Evolutionary conservation across 2,113 vertebrate species (phyloP).

Genomic region (Neoarius graeffei): DNA sequence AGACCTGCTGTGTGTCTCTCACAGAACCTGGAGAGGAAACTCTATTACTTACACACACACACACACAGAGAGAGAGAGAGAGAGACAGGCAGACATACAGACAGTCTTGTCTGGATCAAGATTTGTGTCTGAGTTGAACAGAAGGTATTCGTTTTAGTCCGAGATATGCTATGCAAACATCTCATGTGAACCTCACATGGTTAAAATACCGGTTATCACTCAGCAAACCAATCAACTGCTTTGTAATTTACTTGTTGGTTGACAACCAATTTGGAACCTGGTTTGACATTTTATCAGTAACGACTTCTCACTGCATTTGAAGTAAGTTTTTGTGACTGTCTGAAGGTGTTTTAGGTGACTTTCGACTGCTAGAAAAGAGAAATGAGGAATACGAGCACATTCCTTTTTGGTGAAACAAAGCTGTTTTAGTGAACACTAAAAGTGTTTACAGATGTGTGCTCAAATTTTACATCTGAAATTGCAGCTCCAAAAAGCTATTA

Average conservation of each 20-base stretch:
- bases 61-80: background rate
- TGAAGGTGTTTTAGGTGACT: conserved; percentile 45
- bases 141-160: background rate
- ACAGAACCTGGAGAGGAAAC: conserved; percentile 10
- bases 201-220: background rate
- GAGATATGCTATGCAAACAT: background rate
- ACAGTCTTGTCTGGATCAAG: background rate
- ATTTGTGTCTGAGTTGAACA: background rate
- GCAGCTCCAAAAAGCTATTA: conserved; percentile 38
- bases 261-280: background rate
- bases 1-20: conserved; percentile 28
- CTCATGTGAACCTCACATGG: background rate
- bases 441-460: conserved; percentile 63
- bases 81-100: background rate
- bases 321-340: conserved; percentile 4
- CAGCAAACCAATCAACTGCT: background rate
- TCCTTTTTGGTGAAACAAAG: conserved; percentile 58
- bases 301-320: background rate
- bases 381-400: conserved; percentile 50
- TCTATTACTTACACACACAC: background rate
- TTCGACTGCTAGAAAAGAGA: conserved; percentile 17
- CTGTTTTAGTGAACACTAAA: conserved; percentile 53
- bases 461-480: conserved; percentile 53
- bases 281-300: background rate
- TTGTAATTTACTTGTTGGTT: background rate